Evolutionary conservation across 2,888 invertebrate species (phyloP).

Genomic region (Xylocampa areola): DNA sequence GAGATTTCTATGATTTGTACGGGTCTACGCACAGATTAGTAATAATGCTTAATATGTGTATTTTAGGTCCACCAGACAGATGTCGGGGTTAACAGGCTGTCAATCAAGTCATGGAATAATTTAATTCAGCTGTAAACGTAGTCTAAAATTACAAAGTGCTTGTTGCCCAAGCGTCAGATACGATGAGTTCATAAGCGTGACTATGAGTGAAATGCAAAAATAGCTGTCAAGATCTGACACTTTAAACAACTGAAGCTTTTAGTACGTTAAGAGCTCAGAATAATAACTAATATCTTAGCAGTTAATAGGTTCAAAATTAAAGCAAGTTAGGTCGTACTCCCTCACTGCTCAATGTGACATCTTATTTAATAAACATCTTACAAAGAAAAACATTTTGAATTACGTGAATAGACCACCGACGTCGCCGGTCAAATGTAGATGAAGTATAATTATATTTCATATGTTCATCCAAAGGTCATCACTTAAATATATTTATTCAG

Average conservation of each 20-base stretch:
- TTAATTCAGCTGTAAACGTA: conserved; percentile 26
- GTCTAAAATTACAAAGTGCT: conserved; percentile 24
- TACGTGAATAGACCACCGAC: conserved; percentile 10
- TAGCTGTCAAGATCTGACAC: conserved; percentile 13
- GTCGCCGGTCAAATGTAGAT: conserved; percentile 16
- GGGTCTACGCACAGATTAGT: too few species aligned
- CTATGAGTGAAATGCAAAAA: conserved; percentile 30
- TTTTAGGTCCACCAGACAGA: background rate
- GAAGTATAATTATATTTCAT: conserved; percentile 24
- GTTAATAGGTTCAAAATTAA: conserved; percentile 12
- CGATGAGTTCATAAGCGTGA: conserved; percentile 29
- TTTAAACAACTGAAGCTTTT: conserved; percentile 30
- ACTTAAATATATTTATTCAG: conserved; percentile 27
- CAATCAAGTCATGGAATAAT: conserved; percentile 10
- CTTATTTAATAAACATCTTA: conserved; percentile 16
- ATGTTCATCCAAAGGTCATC: conserved; percentile 33
- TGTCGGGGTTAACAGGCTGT: conserved; percentile 2
- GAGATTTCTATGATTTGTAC: too few species aligned
- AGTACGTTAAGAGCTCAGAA: conserved; percentile 3
- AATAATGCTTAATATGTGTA: too few species aligned
- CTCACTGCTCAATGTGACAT: conserved; percentile 11
- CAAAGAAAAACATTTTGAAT: conserved; percentile 20
- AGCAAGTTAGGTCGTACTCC: background rate
- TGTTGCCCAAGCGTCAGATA: too few species aligned
- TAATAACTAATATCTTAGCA: background rate